Evolutionary conservation across 2,888 invertebrate species (phyloP).

Genomic region (Tenthredo scrophulariae): DNA sequence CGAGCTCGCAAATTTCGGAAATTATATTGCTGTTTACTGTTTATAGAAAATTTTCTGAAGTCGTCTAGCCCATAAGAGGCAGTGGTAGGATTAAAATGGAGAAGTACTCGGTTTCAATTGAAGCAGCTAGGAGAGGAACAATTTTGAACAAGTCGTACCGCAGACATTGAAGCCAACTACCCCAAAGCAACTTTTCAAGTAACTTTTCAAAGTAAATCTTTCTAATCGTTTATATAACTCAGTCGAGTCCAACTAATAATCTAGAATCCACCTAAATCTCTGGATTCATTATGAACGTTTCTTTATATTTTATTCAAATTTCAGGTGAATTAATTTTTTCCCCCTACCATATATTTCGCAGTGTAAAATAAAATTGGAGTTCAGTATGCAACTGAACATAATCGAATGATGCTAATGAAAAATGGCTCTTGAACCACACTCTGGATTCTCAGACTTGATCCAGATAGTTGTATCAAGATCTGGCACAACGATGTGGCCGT

Average conservation of each 20-base stretch:
- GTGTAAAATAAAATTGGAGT: no score
- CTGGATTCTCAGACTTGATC: background rate
- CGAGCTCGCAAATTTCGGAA: background rate
- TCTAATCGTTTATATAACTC: no score
- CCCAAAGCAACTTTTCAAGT: background rate
- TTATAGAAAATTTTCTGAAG: background rate
- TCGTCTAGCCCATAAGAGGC: background rate
- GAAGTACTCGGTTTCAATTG: background rate
- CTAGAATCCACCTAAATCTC: background rate
- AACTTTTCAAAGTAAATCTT: no score
- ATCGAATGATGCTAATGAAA: background rate
- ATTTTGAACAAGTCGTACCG: background rate
- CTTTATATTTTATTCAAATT: background rate
- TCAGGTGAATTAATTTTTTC: background rate
- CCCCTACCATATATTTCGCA: no score
- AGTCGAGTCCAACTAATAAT: background rate
- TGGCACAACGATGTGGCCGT: background rate
- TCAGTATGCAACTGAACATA: no score
- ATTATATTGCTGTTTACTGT: background rate
- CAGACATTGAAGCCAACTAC: background rate
- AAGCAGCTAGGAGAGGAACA: background rate
- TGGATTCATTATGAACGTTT: background rate
- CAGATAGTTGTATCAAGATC: constrained; percentile 1
- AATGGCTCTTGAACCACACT: background rate
- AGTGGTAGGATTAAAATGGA: background rate